phyloP scores from a whole-genome alignment of 2,113 vertebrate species.

The Natator depressus region DNA sequence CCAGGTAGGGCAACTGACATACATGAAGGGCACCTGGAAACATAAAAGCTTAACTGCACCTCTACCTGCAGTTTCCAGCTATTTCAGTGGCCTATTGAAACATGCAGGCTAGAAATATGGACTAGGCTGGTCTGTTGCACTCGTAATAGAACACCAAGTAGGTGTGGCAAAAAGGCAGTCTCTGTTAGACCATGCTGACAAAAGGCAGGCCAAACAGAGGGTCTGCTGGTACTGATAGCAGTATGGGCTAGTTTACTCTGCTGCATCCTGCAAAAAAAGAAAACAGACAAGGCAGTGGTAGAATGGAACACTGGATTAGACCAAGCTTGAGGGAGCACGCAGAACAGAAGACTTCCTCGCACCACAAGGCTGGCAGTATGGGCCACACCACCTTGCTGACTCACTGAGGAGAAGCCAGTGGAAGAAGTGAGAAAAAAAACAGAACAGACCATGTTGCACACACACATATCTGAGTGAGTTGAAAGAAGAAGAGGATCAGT shows the following conservation, averaged over 20 bases:
- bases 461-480: neutral
- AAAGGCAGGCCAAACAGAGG: neutral
- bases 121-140: neutral
- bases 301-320: neutral
- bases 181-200: neutral
- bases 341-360: neutral
- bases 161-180: neutral
- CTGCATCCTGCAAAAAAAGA: neutral
- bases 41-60: neutral
- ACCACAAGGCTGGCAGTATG: neutral
- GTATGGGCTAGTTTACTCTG: neutral
- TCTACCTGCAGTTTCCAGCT: neutral
- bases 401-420: no score
- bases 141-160: neutral
- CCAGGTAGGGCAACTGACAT: neutral
- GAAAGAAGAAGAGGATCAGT: neutral
- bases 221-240: neutral
- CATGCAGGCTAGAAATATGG: neutral
- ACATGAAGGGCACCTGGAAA: neutral
- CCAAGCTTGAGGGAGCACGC: neutral
- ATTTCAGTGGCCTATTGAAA: neutral
- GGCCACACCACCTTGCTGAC: neutral
- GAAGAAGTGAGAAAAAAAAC: no score
- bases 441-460: neutral
- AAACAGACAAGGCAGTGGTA: neutral